These are phyloP conservation scores for Drosophila robusta DNA, from an alignment of 2,888 invertebrate species.

Conservation along the genomic window DNA sequence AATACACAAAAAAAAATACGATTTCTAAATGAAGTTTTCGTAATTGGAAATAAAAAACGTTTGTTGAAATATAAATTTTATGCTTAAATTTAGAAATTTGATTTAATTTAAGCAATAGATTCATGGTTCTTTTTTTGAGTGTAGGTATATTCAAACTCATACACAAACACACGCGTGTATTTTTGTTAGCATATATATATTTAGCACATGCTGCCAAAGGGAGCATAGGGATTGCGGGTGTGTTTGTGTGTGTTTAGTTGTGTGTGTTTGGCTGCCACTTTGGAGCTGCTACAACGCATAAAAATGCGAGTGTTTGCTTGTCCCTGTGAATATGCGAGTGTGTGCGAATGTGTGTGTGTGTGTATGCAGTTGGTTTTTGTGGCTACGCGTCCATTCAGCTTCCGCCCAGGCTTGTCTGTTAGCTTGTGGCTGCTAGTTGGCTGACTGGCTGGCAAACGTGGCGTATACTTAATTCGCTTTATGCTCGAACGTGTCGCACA, in stretches of 20 bases:
- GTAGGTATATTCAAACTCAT: constrained; percentile 1
- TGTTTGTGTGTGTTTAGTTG: constrained; percentile 7
- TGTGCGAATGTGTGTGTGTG: constrained; percentile 21
- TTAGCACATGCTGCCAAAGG: constrained; percentile 30
- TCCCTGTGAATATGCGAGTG: constrained; percentile 28
- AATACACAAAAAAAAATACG: no score
- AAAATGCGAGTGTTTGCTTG: constrained; percentile 64
- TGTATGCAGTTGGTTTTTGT: constrained; percentile 56
- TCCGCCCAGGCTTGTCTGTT: constrained; percentile 18
- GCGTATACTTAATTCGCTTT: constrained; percentile 79
- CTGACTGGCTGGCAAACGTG: constrained; percentile 65
- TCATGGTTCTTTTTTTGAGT: neutral
- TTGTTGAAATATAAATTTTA: neutral
- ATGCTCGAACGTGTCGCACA: constrained; percentile 77
- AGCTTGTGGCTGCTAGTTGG: constrained; percentile 34
- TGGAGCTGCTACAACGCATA: constrained; percentile 70
- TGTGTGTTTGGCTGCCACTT: constrained; percentile 66
- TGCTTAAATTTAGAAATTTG: neutral
- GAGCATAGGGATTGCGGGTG: neutral
- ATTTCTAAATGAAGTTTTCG: no score
- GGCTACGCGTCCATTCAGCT: constrained; percentile 50
- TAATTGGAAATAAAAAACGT: no score
- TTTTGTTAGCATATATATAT: constrained; percentile 8
- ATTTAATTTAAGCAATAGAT: neutral
- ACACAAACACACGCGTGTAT: constrained; percentile 8